Conservation (phyloP, 92 coral and sea anemone species). For the Palythoa heliodiscus region DNA sequence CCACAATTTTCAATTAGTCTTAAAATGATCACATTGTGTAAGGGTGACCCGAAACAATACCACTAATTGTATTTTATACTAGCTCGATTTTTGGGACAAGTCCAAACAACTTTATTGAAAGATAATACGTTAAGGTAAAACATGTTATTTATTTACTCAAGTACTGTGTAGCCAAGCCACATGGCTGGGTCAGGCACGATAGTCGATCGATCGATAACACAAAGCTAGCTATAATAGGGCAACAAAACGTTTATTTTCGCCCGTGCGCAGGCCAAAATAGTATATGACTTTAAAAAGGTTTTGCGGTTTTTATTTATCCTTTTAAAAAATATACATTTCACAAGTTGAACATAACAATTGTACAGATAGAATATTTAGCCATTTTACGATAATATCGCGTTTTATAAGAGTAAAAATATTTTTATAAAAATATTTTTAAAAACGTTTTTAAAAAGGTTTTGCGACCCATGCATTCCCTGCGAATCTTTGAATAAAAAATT, state of each 20-base stretch:
- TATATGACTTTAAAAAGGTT: no score
- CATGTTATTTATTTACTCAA: constrained; percentile 29
- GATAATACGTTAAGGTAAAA: constrained; percentile 10
- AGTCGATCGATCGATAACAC: neutral
- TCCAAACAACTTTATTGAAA: constrained; percentile 9
- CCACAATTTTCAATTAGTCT: neutral
- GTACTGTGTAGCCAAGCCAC: constrained; percentile 33
- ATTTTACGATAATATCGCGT: neutral
- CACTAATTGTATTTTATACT: neutral
- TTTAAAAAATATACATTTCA: neutral
- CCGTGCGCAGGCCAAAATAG: no score
- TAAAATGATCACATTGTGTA: neutral
- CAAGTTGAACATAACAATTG: neutral
- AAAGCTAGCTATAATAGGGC: neutral
- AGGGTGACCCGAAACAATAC: neutral
- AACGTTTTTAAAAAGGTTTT: neutral
- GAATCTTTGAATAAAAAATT: neutral
- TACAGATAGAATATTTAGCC: neutral
- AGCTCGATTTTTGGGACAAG: neutral
- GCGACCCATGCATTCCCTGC: no score
- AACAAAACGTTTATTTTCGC: no score
- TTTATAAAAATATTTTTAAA: neutral
- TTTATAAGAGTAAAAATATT: neutral
- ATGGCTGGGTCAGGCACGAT: neutral
- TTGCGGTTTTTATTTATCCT: neutral